Evolutionary conservation across 1,140 invertebrate genomes (phyloP), one percentile per base, ranked within the genome.

Genomic region (Scaptomyza pallida): DNA sequence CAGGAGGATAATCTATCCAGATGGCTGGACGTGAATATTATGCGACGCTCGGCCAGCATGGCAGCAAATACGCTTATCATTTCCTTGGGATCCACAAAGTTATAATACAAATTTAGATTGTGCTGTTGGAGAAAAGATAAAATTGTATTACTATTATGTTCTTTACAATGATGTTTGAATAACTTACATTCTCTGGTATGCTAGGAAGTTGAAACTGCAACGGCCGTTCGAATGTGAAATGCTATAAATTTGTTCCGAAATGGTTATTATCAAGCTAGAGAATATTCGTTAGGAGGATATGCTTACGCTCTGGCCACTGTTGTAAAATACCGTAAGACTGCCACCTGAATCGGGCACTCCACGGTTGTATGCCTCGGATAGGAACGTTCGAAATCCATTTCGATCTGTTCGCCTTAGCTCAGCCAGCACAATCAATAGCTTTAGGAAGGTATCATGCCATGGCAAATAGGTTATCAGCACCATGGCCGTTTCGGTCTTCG

Each of bases 361-460:
- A 71, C 93, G 92, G 13, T 92, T 92, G 89, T 96, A 95, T 17
- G 95, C 93, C 76, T 93, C 93, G 69, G 94, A 92, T 41, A 97
- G 92, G 90, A 96, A 96, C 67, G 92, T 92, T 64, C 92, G 93
- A 59, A 92, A 92, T 2, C 90, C 86, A 56, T 73, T 61, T 26
- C 64, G 63, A 73, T 92, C 91, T 3, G 59, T 80, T 3, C 80
- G 69, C 47, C 73, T 69, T 21, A 91, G 55, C 33, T 90, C 86
- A 9, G 72, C 75, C 16, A 91, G 54, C 26, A 89, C 68, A 50
- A 65, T 65, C 65, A 94, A 92, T 92, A 93, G 95, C 95, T 97
- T 97, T 91, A 98, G 97, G 93, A 99, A 99, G 76, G 95, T 95
- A 92, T 98, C 97, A 92, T 98, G 98, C 98, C 98, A 99, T 71